Evolutionary conservation across 2,888 invertebrate species (phyloP), one percentile per base, ranked within the genome.

Genomic region (Mongoloraphidia duomilia): DNA sequence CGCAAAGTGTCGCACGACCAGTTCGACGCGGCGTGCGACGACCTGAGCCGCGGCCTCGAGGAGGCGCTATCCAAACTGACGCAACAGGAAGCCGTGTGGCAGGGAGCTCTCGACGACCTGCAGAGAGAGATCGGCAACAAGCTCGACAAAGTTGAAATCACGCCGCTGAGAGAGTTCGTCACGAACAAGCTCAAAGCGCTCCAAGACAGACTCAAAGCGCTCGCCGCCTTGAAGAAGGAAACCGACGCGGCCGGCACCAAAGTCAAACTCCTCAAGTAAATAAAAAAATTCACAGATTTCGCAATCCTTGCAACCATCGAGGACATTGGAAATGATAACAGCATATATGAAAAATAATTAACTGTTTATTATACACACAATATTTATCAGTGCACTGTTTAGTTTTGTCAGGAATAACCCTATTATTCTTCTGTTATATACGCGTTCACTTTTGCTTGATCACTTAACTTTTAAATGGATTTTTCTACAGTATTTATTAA

Each of bases 161-260:
- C 71, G 2, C 79, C 80, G 1, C 65, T 83, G 44, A 76, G 76
- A 55, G 80, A 81, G 2, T 79, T 79, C 64, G 74, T 84, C 57
- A 75, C 76, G 54, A 69, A 61, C 49, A 80, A 79, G 58, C 61
- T 83, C 49, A 72, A 72, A 54, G 65, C 68, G 33, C 61, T 83
- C 39, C 80, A 82, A 57, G 77, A 79, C 1, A 76, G 76, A 53
- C 63, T 83, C 43, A 79, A 77, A 57, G 68, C 73, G 41, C 67
- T 83, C 59, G 71, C 75, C 0, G 70, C 73, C 2, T 59, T 80
- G 56, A 74, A 76, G 46, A 68, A 71, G 35, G 80, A 81, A 48
- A 76, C 73, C 1, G 82, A 85, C 53, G 85, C 86, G 0, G 84
- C 85, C 4, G 86, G 83, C 4, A 76, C 82, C 1, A 83, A 81